A percentile compares a stretch with the other conserved stretches of the same genome.
phyloP scores from a whole-genome alignment of 1,140 invertebrate genomes.

The Geopemphigus sp. region DNA sequence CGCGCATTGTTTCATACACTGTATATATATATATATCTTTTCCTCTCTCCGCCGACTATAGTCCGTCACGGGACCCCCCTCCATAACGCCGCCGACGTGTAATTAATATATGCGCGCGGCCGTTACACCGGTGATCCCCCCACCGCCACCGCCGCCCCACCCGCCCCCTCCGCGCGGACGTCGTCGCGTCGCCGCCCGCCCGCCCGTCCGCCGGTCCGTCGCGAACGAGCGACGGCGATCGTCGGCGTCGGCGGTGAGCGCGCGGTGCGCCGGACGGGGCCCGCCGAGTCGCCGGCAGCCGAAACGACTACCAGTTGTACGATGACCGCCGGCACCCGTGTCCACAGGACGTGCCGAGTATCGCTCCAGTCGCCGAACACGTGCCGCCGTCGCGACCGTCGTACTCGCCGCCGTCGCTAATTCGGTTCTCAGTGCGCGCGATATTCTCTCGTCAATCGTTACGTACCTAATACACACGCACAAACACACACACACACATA shows the following conservation, averaged over 20 bases:
- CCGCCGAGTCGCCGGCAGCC: constrained; percentile 47
- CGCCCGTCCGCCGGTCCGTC: not conserved
- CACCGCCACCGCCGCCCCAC: not conserved
- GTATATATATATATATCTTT: not conserved
- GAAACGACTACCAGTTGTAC: constrained; percentile 48
- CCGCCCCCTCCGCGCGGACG: not conserved
- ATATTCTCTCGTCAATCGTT: too few relatives aligned
- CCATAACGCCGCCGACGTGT: constrained; percentile 8
- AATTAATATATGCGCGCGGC: constrained; percentile 49
- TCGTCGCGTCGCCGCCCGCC: not conserved
- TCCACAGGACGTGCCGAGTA: constrained; percentile 48
- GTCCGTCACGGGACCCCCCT: not conserved
- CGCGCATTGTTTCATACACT: constrained; percentile 5
- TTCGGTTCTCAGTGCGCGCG: not conserved
- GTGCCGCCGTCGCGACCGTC: constrained; percentile 32
- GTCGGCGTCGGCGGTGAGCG: not conserved
- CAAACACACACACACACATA: not conserved
- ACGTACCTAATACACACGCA: not conserved
- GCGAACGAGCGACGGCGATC: not conserved
- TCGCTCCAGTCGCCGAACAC: constrained; percentile 45
- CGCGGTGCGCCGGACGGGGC: constrained; percentile 38
- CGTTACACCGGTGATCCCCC: constrained; percentile 13
- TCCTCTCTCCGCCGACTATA: not conserved
- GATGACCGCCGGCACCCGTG: constrained; percentile 46
- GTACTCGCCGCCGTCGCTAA: not conserved